Evolutionary conservation across 2,888 invertebrate genomes (phyloP), one percentile per base, ranked within the genome.

Genomic region (Blomia tropicalis): DNA sequence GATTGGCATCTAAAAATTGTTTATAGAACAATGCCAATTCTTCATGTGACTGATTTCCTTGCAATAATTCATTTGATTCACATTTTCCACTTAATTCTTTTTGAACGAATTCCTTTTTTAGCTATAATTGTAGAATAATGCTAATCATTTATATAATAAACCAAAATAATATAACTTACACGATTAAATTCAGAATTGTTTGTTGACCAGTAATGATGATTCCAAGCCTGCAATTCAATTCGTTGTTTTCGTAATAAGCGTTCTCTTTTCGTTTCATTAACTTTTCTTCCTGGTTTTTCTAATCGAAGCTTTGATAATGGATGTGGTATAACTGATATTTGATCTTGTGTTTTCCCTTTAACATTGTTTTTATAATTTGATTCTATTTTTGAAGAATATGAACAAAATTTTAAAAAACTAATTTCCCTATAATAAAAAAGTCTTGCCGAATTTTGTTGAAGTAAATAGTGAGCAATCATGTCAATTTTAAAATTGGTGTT

Each of bases 1-100:
- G 59, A 53, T 64, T 64, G 17, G 7, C 17, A 41, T 64, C 63
- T 1, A 64, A 51, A 41, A 64, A 64, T 19, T 30, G n/a, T 47
- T 63, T 62, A 44, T 64, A 63, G 58, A 64, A 64, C 14, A 27
- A 19, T 25, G 64, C 44, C 64, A 64, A 47, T 29, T 64, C 59
- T 29, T 64, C 64, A 31, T 62, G 54, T 47, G 58, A 22, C n/a
- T 56, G 31, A 25, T 23, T 51, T 14, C 56, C 36, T 7, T 27
- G 30, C 31, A 58, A 44, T 22, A 47, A 19, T 41, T 23, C 29
- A 29, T 59, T 51, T 29, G n/a, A 17, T 14, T 22, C 51, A 2
- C 23, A 11, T n/a, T n/a, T 19, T 25, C 19, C n/a, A 29, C 29
- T 59, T 25, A 63, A 25, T 17, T 47, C 58, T 4, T 56, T 27